Evolutionary conservation across 1,140 invertebrate genomes (phyloP).

Genomic region (Drosophila kurseongensis): DNA sequence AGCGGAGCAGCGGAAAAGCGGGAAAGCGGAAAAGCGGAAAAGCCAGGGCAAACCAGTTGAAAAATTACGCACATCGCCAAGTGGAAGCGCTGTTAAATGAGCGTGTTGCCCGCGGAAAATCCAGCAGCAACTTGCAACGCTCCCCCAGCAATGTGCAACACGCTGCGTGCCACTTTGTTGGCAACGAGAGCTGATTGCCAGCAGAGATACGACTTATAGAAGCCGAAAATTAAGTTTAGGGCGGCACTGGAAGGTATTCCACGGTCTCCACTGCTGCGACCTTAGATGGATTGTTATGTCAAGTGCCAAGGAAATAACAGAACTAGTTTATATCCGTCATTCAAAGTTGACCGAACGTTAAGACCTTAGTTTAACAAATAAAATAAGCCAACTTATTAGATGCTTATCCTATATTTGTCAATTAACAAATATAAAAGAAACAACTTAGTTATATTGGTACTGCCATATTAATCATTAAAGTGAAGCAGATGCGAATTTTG

Average conservation of each 20-base stretch:
- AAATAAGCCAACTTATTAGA: too few species aligned
- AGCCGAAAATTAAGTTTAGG: conserved; percentile 29
- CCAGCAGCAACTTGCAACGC: conserved; percentile 4
- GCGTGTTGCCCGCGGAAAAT: conserved; percentile 51
- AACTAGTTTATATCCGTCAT: too few species aligned
- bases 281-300: neutral
- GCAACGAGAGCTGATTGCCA: conserved; percentile 57
- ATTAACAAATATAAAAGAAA: too few species aligned
- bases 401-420: too few species aligned
- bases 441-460: too few species aligned
- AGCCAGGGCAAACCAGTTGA: conserved; percentile 49
- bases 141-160: conserved; percentile 10
- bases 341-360: too few species aligned
- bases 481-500: too few species aligned
- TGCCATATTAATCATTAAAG: too few species aligned
- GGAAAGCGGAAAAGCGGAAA: neutral
- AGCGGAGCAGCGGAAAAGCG: conserved; percentile 1
- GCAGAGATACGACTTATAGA: conserved; percentile 21
- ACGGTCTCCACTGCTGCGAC: neutral
- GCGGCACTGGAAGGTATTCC: conserved; percentile 37
- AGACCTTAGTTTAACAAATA: too few species aligned
- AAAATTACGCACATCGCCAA: conserved; percentile 63
- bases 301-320: neutral
- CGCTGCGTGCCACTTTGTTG: conserved; percentile 18
- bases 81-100: conserved; percentile 56